These are phyloP conservation scores for Xestia xanthographa DNA, from an alignment of 2,888 invertebrate species.

Conservation along the genomic window DNA sequence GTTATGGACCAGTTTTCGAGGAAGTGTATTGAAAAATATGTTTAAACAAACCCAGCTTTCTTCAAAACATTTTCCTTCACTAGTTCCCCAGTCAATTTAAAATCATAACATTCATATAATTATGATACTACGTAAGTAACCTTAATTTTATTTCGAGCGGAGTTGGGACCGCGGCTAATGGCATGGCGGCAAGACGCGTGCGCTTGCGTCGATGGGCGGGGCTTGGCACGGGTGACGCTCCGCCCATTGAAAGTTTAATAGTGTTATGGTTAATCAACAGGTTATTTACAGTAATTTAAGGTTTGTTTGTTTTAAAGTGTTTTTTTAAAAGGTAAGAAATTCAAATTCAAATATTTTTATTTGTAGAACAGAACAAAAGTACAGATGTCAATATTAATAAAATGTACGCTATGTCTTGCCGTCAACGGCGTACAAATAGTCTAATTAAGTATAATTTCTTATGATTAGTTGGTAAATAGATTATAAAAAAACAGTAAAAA, in stretches of 20 bases:
- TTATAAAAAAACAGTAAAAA: too few relatives aligned
- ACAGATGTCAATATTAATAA: too few relatives aligned
- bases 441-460: too few relatives aligned
- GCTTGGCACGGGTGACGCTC: slow-evolving; percentile 67
- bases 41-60: neutral
- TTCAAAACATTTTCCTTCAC: neutral
- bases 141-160: slow-evolving; percentile 57
- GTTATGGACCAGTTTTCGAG: too few relatives aligned
- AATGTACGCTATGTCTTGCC: too few relatives aligned
- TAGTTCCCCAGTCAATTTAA: neutral
- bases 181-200: slow-evolving; percentile 45
- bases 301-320: slow-evolving; percentile 7
- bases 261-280: slow-evolving; percentile 38
- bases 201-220: slow-evolving; percentile 72
- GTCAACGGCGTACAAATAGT: too few relatives aligned
- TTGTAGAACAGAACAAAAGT: too few relatives aligned
- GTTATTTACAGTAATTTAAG: slow-evolving; percentile 26
- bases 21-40: too few relatives aligned
- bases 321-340: neutral
- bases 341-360: too few relatives aligned
- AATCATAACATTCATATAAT: slow-evolving; percentile 7
- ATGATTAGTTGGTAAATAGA: too few relatives aligned
- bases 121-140: slow-evolving; percentile 24
- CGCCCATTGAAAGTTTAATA: slow-evolving; percentile 60
- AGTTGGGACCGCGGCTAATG: slow-evolving; percentile 46